Percentiles rank a stretch among this genome's conserved stretches.
These are phyloP conservation scores for Podotricha telesiphe DNA, from an alignment of 2,888 invertebrate species.

Conservation along the genomic window DNA sequence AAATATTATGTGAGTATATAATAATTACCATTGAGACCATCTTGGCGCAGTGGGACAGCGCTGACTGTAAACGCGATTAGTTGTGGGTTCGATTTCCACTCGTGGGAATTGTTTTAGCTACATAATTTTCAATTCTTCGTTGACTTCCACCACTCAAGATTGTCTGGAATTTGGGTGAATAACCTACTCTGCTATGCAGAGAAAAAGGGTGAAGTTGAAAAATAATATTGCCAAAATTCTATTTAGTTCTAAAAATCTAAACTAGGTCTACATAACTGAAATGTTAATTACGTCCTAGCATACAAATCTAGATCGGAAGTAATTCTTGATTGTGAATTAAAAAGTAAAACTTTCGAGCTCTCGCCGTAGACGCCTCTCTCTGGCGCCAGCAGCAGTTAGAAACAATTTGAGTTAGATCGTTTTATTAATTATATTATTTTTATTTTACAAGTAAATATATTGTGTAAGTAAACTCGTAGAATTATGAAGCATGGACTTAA, in stretches of 20 bases:
- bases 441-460: no score
- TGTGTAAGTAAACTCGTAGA: no score
- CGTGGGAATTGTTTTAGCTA: no score
- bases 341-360: conserved; percentile 78
- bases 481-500: no score
- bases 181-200: no score
- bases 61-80: not conserved
- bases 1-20: no score
- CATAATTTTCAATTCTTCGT: no score
- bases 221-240: not conserved
- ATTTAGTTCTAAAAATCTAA: not conserved
- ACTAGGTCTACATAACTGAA: not conserved
- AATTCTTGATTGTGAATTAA: conserved; percentile 65
- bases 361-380: conserved; percentile 61
- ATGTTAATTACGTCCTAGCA: conserved; percentile 39
- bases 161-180: no score
- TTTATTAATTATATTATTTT: not conserved
- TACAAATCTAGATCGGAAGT: conserved; percentile 49
- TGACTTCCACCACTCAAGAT: no score
- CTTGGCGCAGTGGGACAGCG: no score
- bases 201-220: no score
- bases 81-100: not conserved
- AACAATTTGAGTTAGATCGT: conserved; percentile 52
- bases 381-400: conserved; percentile 57
- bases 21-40: no score